Conservation (phyloP, 2,888 invertebrate genomes). For the Drosophila stalkeri region DNA sequence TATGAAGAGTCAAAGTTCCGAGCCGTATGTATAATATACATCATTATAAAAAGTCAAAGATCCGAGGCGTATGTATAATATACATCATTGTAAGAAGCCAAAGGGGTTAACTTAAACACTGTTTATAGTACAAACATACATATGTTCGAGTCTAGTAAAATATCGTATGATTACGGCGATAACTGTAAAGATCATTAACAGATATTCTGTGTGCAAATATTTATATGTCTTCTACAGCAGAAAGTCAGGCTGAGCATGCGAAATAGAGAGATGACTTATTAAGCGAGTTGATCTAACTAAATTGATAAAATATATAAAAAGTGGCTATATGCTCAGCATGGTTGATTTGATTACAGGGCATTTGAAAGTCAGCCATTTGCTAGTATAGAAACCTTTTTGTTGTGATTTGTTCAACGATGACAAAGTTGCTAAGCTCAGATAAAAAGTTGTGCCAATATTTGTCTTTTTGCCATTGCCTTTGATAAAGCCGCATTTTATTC, state of each 20-base stretch:
- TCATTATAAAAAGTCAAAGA: slow-evolving; percentile 7
- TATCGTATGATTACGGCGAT: not conserved
- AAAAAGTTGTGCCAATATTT: slow-evolving; percentile 78
- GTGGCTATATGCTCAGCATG: too few species aligned
- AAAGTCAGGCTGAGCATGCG: not conserved
- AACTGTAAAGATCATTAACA: not conserved
- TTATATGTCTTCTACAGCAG: not conserved
- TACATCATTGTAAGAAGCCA: slow-evolving; percentile 8
- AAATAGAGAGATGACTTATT: not conserved
- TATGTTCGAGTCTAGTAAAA: not conserved
- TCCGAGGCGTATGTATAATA: slow-evolving; percentile 8
- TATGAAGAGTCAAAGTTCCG: not conserved
- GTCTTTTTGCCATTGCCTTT: slow-evolving; percentile 54
- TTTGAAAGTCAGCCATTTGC: not conserved
- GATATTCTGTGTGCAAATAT: not conserved
- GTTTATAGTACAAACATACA: slow-evolving; percentile 1
- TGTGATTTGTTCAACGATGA: slow-evolving; percentile 37
- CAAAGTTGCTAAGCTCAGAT: slow-evolving; percentile 63
- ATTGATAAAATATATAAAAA: not conserved
- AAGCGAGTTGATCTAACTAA: too few species aligned
- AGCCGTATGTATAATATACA: slow-evolving; percentile 13
- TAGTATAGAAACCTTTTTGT: not conserved
- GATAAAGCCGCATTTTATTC: slow-evolving; percentile 71
- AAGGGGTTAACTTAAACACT: not conserved
- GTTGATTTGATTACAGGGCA: slow-evolving; percentile 16